Base-by-base conservation (phyloP, 1,140 invertebrate species). In the Gryon sp. region DNA sequence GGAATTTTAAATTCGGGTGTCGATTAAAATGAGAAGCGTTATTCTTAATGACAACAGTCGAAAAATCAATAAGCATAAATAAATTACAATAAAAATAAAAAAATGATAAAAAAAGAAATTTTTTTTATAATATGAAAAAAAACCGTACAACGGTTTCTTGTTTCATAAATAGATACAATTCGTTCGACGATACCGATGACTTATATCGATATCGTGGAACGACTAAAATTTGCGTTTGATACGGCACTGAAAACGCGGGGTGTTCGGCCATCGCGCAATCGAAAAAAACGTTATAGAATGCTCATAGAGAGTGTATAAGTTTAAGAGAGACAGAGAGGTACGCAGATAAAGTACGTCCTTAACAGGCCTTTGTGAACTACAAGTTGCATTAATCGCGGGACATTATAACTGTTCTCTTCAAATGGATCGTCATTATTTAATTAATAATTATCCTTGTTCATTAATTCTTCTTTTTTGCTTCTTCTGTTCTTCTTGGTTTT, bases 301-400 rank as follows among this genome's bases (percentile, higher is more conserved):
- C 48, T 72, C n/a, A n/a, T n/a, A n/a, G n/a, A n/a, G n/a, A n/a
- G n/a, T n/a, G n/a, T n/a, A n/a, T n/a, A n/a, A n/a, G n/a, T n/a
- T n/a, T n/a, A n/a, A n/a, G n/a, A n/a, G n/a, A n/a, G 26, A 9
- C 68, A 28, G 50, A 72, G 38, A 73, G 38, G 59, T 62, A 74
- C 65, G 43, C 48, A 76, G 74, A 79, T 79, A 79, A 76, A 79
- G 63, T 79, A 78, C 75, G 75, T 80, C 70, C 78, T 74, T 68
- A 77, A 80, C 75, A 80, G 74, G 78, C 75, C 74, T 78, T 76
- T 78, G 70, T 59, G 66, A 77, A 80, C 74, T 75, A 80, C 57
- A 65, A 74, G 15, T 6, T 66, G 60, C 62, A 45, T 65, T 66
- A 76, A 73, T 62, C 63, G 66, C 63, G 24, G 77, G 50, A 68